Evolutionary conservation across 2,888 invertebrate species (phyloP).

Genomic region (Dolomedes plantarius): DNA sequence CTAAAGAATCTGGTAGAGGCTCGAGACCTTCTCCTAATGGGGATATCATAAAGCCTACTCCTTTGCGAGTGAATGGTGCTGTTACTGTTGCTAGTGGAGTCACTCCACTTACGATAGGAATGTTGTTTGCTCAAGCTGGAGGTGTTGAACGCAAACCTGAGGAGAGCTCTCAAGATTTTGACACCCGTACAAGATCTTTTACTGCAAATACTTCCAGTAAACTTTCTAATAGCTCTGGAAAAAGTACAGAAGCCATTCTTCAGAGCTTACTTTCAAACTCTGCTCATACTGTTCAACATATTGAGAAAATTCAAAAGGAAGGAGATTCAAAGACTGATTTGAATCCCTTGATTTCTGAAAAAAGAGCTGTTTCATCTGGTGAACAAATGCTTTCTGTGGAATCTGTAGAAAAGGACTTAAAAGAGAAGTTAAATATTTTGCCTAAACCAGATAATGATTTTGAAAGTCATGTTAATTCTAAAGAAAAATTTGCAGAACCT

Average conservation of each 20-base stretch:
- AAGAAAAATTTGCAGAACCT: neutral
- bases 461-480: neutral
- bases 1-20: constrained; percentile 21
- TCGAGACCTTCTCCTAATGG: constrained; percentile 30
- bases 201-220: constrained; percentile 37
- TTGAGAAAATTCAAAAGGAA: constrained; percentile 80
- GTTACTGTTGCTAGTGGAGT: constrained; percentile 23
- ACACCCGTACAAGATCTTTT: constrained; percentile 49
- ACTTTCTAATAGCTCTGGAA: constrained; percentile 58
- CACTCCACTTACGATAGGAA: constrained; percentile 70
- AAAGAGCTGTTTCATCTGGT: constrained; percentile 23
- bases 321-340: neutral
- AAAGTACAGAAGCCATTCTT: constrained; percentile 78
- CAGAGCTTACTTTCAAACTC: constrained; percentile 89
- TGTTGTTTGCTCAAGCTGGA: constrained; percentile 72
- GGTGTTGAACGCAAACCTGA: constrained; percentile 36
- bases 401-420: constrained; percentile 70
- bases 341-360: neutral
- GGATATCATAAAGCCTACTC: constrained; percentile 67
- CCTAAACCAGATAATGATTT: constrained; percentile 29
- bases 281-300: constrained; percentile 89
- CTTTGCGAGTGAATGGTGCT: constrained; percentile 62
- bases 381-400: constrained; percentile 57
- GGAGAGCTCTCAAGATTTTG: constrained; percentile 30
- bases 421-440: constrained; percentile 66